Percentiles rank a stretch among this genome's conserved stretches.
Evolutionary conservation across 2,888 invertebrate species (phyloP).

Genomic region (Muschampia staudingeri): DNA sequence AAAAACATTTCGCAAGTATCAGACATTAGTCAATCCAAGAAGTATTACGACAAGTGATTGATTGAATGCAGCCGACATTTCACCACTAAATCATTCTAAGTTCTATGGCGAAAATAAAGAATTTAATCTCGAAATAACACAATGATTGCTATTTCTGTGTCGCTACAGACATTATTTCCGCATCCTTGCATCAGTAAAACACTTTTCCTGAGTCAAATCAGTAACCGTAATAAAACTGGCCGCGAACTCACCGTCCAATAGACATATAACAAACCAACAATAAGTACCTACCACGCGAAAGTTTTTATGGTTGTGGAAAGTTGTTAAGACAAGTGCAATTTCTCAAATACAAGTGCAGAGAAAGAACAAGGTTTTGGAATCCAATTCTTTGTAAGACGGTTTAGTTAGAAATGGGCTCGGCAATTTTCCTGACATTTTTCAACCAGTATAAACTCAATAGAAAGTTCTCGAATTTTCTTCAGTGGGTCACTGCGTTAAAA

Average conservation of each 20-base stretch:
- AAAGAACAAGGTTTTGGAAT: constrained; percentile 34
- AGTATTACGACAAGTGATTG: neutral
- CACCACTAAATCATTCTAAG: neutral
- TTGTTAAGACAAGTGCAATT: constrained; percentile 27
- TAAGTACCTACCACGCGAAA: constrained; percentile 25
- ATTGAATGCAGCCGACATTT: neutral
- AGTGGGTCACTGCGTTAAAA: constrained; percentile 73
- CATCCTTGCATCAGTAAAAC: neutral
- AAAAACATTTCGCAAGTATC: constrained; percentile 4
- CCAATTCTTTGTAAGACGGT: constrained; percentile 37
- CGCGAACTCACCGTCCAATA: neutral
- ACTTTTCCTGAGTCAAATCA: neutral
- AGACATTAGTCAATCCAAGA: neutral
- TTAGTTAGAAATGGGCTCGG: constrained; percentile 39
- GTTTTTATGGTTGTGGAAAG: constrained; percentile 38
- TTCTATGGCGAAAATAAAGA: neutral
- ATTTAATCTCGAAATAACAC: neutral
- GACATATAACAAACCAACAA: constrained; percentile 17
- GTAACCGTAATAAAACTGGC: constrained; percentile 9
- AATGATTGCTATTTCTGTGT: too few relatives aligned
- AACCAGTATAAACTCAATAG: constrained; percentile 8
- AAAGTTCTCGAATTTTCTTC: constrained; percentile 59
- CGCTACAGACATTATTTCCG: neutral
- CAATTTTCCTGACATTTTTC: constrained; percentile 24
- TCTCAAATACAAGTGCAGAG: constrained; percentile 31